Percentiles rank a stretch among this genome's conserved stretches.
These are phyloP conservation scores for Craseonycteris thonglongyai DNA, from an alignment of 2,113 vertebrate species.

Conservation along the genomic window DNA sequence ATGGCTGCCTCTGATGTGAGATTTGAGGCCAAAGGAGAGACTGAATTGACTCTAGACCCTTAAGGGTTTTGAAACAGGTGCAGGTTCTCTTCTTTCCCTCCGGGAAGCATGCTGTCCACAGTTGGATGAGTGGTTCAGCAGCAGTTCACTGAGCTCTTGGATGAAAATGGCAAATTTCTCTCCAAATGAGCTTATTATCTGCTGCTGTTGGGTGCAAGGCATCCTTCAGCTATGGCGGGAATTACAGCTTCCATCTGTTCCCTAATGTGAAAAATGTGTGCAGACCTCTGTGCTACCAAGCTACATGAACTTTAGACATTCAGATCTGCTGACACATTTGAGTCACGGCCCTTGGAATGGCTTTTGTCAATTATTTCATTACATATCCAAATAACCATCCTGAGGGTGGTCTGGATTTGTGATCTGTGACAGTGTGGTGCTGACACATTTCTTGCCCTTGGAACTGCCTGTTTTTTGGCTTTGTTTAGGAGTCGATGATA, in stretches of 20 bases:
- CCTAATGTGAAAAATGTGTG: slow-evolving; percentile 80
- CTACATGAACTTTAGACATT: slow-evolving; percentile 57
- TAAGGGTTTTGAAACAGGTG: slow-evolving; percentile 41
- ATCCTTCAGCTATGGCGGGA: slow-evolving; percentile 70
- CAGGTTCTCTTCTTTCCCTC: neutral
- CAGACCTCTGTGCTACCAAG: slow-evolving; percentile 60
- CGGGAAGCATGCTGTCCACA: slow-evolving; percentile 37
- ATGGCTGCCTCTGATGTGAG: neutral
- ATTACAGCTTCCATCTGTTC: slow-evolving; percentile 82
- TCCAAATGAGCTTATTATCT: slow-evolving; percentile 76
- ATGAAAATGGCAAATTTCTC: slow-evolving; percentile 72
- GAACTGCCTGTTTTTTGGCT: slow-evolving; percentile 58
- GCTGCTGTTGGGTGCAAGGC: slow-evolving; percentile 78
- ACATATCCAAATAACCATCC: slow-evolving; percentile 77
- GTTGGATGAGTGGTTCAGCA: slow-evolving; percentile 36
- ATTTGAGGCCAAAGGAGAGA: slow-evolving; percentile 11
- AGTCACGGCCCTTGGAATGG: slow-evolving; percentile 68
- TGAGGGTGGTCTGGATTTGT: slow-evolving; percentile 80
- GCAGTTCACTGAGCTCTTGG: slow-evolving; percentile 64
- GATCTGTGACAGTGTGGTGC: slow-evolving; percentile 59
- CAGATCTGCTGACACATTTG: slow-evolving; percentile 74
- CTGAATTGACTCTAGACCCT: slow-evolving; percentile 3
- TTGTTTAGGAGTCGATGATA: slow-evolving; percentile 64
- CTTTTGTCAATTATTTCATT: slow-evolving; percentile 80
- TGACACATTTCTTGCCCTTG: slow-evolving; percentile 68